phyloP scores from a whole-genome alignment of 2,113 vertebrate genomes.

The Erythrolamprus reginae region DNA sequence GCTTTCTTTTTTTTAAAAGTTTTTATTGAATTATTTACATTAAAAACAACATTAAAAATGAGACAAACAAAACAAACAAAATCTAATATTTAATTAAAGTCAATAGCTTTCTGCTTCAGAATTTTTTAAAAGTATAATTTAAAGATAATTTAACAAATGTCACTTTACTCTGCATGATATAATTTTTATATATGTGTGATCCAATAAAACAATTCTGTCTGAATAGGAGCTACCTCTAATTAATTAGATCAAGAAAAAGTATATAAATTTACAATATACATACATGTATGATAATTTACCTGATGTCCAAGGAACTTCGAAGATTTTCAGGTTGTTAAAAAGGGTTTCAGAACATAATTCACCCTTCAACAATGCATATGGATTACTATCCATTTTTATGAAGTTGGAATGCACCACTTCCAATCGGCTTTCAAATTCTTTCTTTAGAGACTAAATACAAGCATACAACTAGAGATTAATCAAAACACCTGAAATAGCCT shows the following conservation, averaged over 20 bases:
- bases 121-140: background rate
- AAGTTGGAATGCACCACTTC: slow-evolving; percentile 85
- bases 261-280: background rate
- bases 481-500: background rate
- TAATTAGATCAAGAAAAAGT: background rate
- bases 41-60: too few species aligned
- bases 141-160: background rate
- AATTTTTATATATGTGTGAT: background rate
- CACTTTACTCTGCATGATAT: background rate
- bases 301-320: slow-evolving; percentile 75
- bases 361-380: slow-evolving; percentile 56
- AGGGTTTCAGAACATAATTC: slow-evolving; percentile 72
- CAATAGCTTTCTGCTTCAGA: background rate
- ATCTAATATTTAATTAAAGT: too few species aligned
- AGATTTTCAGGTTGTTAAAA: slow-evolving; percentile 79
- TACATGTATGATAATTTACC: slow-evolving; percentile 49
- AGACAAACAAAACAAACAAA: too few species aligned
- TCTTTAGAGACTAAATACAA: slow-evolving; percentile 74
- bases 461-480: background rate
- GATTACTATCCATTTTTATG: slow-evolving; percentile 80
- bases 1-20: too few species aligned
- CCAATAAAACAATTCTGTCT: background rate
- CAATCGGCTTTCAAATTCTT: slow-evolving; percentile 70
- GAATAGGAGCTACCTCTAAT: background rate
- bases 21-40: too few species aligned